Evolutionary conservation across 2,888 invertebrate species (phyloP), one percentile per base, ranked within the genome.

Genomic region (Lasioglossum marginatum): DNA sequence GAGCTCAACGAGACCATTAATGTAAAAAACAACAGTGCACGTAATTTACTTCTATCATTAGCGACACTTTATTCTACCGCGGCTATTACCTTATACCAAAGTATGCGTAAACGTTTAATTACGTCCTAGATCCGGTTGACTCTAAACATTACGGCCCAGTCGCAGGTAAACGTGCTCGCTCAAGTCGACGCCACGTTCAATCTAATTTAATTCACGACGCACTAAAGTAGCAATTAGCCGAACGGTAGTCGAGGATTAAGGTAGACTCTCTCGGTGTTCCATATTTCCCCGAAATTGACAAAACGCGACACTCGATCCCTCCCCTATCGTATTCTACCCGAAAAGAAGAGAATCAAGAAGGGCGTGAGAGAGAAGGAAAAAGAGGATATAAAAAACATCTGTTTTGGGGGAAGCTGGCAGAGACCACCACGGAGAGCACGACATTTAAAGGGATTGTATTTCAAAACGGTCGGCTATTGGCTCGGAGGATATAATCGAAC

Each of bases 361-460:
- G 31, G 43, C 5, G 23, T 16, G 6, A 70, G 60, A 40, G 40
- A 37, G 48, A 6, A 66, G 16, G 34, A 40, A 4, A n/a, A 74
- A 37, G 34, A 34, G 66, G 16, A 6, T 34, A 66, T 8, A 37
- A 68, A 79, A 60, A 60, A 16, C 40, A 34, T 75, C 45, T 70
- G 80, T 82, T 82, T 80, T 43, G 43, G 71, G 48, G 75, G n/a
- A 83, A 34, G 43, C 23, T 57, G 45, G 37, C 16, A 19, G n/a
- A 43, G 74, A 57, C 34, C 71, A 37, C 16, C 63, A 19, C n/a
- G 63, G 45, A 31, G 19, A 66, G 66, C 66, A 76, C 48, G 72
- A 73, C 73, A 68, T 77, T 74, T 80, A 77, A 63, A 68, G 45
- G 80, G 75, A 80, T 85, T 80, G 34, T 83, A 80, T 86, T 80